phyloP scores from a whole-genome alignment of 2,113 vertebrate species.

The Scartelaos histophorus region DNA sequence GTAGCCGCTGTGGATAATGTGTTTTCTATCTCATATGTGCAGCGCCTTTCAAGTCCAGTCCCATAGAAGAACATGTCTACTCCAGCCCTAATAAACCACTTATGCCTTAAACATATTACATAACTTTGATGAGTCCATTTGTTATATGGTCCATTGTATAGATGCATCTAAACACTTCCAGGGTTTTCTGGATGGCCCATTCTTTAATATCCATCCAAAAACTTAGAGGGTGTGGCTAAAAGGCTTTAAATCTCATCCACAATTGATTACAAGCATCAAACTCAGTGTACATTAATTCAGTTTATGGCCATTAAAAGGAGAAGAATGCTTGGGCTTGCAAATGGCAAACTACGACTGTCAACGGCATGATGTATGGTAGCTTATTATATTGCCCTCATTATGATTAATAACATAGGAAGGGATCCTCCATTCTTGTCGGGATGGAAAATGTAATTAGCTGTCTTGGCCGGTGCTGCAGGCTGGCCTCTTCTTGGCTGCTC shows the following conservation, averaged over 20 bases:
- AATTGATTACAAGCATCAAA: conserved; percentile 61
- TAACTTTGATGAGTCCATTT: not conserved
- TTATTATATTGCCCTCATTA: conserved; percentile 79
- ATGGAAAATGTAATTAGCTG: conserved; percentile 79
- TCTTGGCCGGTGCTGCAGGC: conserved; percentile 62
- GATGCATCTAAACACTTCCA: conserved; percentile 27
- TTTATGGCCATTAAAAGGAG: conserved; percentile 71
- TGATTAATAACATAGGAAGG: conserved; percentile 79
- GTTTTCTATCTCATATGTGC: not conserved
- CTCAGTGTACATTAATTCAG: conserved; percentile 65
- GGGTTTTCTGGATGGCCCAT: conserved; percentile 16
- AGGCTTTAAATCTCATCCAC: conserved; percentile 62
- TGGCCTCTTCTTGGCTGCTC: conserved; percentile 53
- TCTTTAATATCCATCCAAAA: conserved; percentile 45
- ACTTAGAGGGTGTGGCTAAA: conserved; percentile 45
- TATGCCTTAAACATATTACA: not conserved
- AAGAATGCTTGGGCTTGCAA: conserved; percentile 75
- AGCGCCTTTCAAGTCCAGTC: not conserved
- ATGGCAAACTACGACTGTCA: conserved; percentile 73
- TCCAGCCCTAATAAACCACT: not conserved
- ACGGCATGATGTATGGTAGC: conserved; percentile 71
- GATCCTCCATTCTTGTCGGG: conserved; percentile 74
- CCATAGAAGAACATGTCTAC: not conserved
- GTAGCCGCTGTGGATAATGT: not conserved
- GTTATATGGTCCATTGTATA: not conserved